Conservation (phyloP, 2,888 invertebrate species). For the Drosophila incognita region DNA sequence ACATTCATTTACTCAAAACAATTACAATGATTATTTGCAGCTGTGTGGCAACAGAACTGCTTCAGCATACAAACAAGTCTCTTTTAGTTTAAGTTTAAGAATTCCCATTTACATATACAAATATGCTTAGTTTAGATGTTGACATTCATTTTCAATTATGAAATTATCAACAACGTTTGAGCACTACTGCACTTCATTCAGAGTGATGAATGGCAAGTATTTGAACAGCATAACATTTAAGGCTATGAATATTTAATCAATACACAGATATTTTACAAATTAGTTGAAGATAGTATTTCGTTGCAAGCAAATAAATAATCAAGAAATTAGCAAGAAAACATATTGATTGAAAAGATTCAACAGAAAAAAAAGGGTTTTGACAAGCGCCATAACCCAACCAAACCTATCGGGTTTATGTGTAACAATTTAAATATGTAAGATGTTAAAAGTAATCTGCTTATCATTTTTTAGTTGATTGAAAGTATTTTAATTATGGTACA, state of each 20-base stretch:
- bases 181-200: not conserved
- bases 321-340: not conserved
- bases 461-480: not conserved
- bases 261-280: not conserved
- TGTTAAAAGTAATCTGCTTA: not conserved
- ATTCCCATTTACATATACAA: not conserved
- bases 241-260: not conserved
- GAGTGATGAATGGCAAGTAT: not conserved
- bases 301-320: not conserved
- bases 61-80: too few relatives aligned
- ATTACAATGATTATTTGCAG: not conserved
- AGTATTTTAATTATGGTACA: not conserved
- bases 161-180: not conserved
- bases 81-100: not conserved
- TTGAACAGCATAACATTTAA: not conserved
- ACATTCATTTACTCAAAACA: not conserved
- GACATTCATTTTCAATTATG: not conserved
- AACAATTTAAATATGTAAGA: not conserved
- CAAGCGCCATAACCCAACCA: not conserved
- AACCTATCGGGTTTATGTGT: not conserved
- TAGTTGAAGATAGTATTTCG: not conserved
- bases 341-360: not conserved
- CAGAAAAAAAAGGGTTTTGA: not conserved
- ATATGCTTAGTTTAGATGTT: not conserved
- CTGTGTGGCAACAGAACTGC: not conserved